Percentiles rank a stretch among this genome's conserved stretches.
phyloP scores from a whole-genome alignment of 2,113 vertebrate species.

The Coturnix japonica region DNA sequence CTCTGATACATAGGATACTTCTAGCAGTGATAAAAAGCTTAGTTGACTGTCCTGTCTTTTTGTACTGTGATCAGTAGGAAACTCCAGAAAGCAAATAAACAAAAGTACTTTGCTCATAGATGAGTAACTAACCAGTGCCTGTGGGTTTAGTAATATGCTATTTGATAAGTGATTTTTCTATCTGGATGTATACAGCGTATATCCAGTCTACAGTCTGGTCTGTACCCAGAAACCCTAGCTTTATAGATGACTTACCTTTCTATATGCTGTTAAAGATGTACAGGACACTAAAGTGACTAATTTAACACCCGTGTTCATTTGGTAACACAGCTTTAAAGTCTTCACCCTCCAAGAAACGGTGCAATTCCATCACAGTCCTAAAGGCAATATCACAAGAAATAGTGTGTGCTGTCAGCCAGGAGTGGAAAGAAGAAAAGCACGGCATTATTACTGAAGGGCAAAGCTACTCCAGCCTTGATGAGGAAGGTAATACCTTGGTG shows the following conservation, averaged over 20 bases:
- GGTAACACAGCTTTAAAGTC: conserved; percentile 84
- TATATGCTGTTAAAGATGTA: not conserved
- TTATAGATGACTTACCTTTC: not conserved
- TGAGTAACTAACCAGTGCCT: not conserved
- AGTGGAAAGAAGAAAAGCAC: conserved; percentile 83
- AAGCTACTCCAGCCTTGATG: conserved; percentile 93
- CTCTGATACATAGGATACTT: not conserved
- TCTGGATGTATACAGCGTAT: not conserved
- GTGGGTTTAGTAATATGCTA: not conserved
- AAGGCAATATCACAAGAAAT: conserved; percentile 95
- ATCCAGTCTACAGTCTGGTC: not conserved
- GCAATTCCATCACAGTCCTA: conserved; percentile 90
- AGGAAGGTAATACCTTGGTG: conserved; percentile 84
- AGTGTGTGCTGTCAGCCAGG: conserved; percentile 83
- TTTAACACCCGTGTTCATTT: conserved; percentile 39
- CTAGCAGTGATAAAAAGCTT: not conserved
- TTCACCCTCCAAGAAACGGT: conserved; percentile 92
- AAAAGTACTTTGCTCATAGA: not conserved
- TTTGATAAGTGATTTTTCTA: not conserved
- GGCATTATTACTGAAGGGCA: conserved; percentile 86
- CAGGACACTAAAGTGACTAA: not conserved
- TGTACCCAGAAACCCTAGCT: not conserved
- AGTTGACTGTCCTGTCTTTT: not conserved
- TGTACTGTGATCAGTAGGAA: not conserved
- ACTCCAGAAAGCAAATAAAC: not conserved